Evolutionary conservation across 1,140 invertebrate species (phyloP).

Genomic region (Trichogramma pretiosum): DNA sequence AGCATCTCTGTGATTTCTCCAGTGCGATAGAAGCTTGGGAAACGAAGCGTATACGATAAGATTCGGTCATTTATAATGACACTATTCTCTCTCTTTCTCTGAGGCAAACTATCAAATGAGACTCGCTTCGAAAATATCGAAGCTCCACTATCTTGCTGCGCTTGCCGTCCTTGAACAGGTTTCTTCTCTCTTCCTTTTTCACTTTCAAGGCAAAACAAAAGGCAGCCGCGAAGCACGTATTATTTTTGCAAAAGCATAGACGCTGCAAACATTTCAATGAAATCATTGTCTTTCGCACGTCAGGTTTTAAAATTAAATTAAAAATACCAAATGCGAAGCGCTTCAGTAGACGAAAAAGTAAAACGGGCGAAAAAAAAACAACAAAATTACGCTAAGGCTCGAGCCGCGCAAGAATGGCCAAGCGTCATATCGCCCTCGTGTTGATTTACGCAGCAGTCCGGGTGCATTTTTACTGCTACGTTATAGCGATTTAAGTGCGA

Average conservation of each 20-base stretch:
- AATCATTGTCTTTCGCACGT: no score
- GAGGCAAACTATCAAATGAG: constrained; percentile 8
- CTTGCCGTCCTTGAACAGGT: no score
- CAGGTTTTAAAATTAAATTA: no score
- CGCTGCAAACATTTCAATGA: no score
- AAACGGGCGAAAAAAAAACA: no score
- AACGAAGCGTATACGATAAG: constrained; percentile 17
- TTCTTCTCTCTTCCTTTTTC: constrained; percentile 4
- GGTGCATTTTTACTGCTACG: constrained; percentile 40
- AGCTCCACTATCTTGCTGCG: constrained; percentile 14
- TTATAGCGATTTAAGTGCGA: constrained; percentile 43
- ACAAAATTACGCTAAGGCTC: no score
- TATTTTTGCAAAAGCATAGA: no score
- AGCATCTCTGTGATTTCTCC: constrained; percentile 13
- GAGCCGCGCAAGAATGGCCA: no score
- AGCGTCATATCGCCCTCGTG: constrained; percentile 35
- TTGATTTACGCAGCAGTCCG: constrained; percentile 39
- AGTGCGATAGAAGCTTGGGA: constrained; percentile 15
- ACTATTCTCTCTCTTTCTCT: background rate
- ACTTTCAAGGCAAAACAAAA: constrained; percentile 4
- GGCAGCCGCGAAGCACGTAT: no score
- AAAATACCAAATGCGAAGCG: no score
- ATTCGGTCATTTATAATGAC: constrained; percentile 20
- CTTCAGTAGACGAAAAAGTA: no score
- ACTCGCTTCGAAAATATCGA: constrained; percentile 11